Percentiles rank a stretch among this genome's conserved stretches.
Evolutionary conservation across 2,113 vertebrate genomes (phyloP).

Genomic region (Nannospalax galili): DNA sequence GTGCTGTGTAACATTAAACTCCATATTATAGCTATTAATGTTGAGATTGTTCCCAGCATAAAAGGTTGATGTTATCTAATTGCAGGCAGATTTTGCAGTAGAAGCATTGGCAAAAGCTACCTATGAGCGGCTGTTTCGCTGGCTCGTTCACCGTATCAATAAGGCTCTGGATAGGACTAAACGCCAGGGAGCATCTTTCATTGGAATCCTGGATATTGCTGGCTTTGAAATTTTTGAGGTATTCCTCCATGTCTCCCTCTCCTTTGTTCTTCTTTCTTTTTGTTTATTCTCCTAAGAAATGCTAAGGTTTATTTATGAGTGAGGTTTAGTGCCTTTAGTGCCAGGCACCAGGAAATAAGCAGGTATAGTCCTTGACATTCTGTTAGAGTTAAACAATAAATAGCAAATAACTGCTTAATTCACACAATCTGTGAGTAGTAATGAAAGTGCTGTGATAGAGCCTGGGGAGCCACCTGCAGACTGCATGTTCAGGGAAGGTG

Average conservation of each 20-base stretch:
- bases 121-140: constrained; percentile 98
- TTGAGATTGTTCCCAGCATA: constrained; percentile 43
- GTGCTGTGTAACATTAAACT: not conserved
- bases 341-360: not conserved
- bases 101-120: constrained; percentile 98
- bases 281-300: not conserved
- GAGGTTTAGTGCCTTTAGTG: too few species aligned
- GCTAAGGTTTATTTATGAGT: not conserved
- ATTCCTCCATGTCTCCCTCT: not conserved
- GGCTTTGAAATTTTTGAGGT: constrained; percentile 99
- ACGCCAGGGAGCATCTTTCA: constrained; percentile 97
- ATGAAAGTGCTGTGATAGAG: not conserved
- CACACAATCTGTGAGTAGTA: not conserved
- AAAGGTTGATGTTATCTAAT: constrained; percentile 47
- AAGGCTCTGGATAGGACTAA: constrained; percentile 98
- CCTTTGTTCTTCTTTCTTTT: not conserved
- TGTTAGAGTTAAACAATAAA: not conserved
- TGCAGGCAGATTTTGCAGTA: constrained; percentile 97
- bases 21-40: accelerated
- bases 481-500: accelerated
- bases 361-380: not conserved
- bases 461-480: accelerated
- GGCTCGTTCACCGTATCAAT: constrained; percentile 98
- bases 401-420: not conserved
- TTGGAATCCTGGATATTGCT: constrained; percentile 98